A percentile compares a stretch with the other conserved stretches of the same genome.
Conservation (phyloP, 2,113 vertebrate species). For the Penelope pileata region DNA sequence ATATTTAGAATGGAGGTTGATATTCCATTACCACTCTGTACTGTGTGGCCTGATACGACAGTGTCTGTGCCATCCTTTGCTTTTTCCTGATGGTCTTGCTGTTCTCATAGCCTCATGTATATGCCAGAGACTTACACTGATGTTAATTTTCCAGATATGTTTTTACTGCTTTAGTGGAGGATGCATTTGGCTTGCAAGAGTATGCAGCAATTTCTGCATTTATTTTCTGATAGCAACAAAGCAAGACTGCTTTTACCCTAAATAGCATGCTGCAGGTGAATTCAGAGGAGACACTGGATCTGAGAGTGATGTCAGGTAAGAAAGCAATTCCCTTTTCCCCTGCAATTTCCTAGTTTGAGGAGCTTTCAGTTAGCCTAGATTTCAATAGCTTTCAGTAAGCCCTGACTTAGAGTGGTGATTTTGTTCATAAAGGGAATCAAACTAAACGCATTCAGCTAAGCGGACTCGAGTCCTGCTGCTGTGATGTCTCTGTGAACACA, state of each 20-base stretch:
- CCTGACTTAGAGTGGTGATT: not conserved
- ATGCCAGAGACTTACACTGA: not conserved
- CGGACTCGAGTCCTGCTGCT: not conserved
- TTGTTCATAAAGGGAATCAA: not conserved
- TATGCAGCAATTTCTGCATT: not conserved
- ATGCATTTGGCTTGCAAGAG: not conserved
- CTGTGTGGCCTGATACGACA: rapidly evolving
- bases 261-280: not conserved
- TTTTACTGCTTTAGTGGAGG: not conserved
- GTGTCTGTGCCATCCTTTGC: not conserved
- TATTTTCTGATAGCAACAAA: not conserved
- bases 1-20: not conserved
- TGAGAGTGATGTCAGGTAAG: not conserved
- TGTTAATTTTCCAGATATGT: not conserved
- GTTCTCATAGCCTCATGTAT: not conserved
- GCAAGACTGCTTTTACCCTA: not conserved
- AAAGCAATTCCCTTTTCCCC: not conserved
- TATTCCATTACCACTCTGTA: not conserved
- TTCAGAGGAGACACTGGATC: not conserved
- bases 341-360: not conserved
- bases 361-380: not conserved
- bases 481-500: not conserved
- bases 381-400: not conserved
- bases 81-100: not conserved
- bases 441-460: not conserved